phyloP scores from a whole-genome alignment of 2,797 vertebrate species.

The Coendou prehensilis region DNA sequence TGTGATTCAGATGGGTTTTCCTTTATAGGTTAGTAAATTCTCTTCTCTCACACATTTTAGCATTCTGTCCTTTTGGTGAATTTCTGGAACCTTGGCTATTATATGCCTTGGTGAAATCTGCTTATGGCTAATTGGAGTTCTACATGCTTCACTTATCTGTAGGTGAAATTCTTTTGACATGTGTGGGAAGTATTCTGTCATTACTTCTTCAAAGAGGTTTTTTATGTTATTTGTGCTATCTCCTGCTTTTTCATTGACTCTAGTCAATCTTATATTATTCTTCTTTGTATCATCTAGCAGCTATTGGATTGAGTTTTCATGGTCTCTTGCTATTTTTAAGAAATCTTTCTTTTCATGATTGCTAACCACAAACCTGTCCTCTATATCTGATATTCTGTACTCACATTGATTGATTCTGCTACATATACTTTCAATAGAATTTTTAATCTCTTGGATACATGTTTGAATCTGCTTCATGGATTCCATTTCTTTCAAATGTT shows the following conservation, averaged over 20 bases:
- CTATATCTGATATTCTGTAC: not conserved
- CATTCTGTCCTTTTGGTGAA: no score
- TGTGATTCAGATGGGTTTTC: not conserved
- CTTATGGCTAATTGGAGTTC: not conserved
- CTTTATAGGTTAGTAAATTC: not conserved
- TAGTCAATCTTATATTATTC: not conserved
- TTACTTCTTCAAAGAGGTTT: not conserved
- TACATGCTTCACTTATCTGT: not conserved
- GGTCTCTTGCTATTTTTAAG: not conserved
- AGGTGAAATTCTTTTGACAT: not conserved
- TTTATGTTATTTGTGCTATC: not conserved
- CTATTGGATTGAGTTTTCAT: not conserved
- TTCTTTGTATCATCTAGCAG: not conserved
- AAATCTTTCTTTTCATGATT: not conserved
- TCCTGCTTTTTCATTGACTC: not conserved
- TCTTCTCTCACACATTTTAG: not conserved
- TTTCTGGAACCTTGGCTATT: not conserved
- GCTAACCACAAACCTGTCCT: not conserved
- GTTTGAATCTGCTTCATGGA: not conserved
- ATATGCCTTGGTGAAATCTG: not conserved
- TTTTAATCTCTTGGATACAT: not conserved
- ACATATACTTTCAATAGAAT: not conserved
- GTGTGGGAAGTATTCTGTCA: not conserved
- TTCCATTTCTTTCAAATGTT: not conserved
- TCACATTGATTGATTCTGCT: not conserved